phyloP scores from a whole-genome alignment of 1,140 invertebrate species.

The Liolophura sinensis region DNA sequence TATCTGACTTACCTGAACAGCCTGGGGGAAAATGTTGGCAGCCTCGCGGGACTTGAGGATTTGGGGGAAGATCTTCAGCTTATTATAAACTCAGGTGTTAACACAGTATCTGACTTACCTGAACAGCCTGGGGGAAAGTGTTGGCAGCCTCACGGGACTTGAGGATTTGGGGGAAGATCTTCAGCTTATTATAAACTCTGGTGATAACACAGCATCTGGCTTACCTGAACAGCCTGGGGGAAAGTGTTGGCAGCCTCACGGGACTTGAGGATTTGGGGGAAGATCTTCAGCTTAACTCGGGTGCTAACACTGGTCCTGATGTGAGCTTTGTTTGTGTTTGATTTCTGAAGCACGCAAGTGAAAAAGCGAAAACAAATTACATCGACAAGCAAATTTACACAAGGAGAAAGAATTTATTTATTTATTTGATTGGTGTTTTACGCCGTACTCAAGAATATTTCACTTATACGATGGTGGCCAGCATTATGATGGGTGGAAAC shows the following conservation, averaged over 20 bases:
- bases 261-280: conserved; percentile 81
- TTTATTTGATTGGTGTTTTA: too few relatives aligned
- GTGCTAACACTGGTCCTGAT: conserved; percentile 71
- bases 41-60: conserved; percentile 77
- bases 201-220: not conserved
- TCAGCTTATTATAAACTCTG: conserved; percentile 63
- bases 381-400: too few relatives aligned
- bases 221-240: conserved; percentile 78
- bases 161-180: conserved; percentile 81
- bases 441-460: too few relatives aligned
- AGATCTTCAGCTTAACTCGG: conserved; percentile 79
- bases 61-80: conserved; percentile 84
- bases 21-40: conserved; percentile 77
- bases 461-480: too few relatives aligned
- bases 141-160: conserved; percentile 78
- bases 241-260: conserved; percentile 78
- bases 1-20: conserved; percentile 76
- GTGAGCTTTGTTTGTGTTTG: conserved; percentile 8
- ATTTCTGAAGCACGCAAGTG: not conserved
- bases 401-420: too few relatives aligned
- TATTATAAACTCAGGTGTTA: too few relatives aligned
- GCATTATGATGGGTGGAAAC: too few relatives aligned
- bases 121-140: conserved; percentile 77
- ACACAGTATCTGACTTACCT: conserved; percentile 76
- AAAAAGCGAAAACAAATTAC: not conserved